Evolutionary conservation across 2,888 invertebrate genomes (phyloP).

Genomic region (Tolmerus cingulatus): DNA sequence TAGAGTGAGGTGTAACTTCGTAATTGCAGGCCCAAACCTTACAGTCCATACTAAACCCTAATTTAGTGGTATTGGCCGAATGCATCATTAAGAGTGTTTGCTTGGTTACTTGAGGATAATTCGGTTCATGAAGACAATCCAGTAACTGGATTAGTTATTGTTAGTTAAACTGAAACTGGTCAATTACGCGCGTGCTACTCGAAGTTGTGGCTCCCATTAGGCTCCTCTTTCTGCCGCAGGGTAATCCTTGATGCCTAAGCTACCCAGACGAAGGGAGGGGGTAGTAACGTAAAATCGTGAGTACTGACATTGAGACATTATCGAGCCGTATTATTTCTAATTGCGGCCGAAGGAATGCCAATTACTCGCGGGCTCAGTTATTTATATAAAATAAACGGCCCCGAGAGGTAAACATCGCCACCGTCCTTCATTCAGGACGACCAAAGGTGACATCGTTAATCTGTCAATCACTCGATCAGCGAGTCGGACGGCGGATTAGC

Average conservation of each 20-base stretch:
- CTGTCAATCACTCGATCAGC: background rate
- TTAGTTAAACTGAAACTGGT: background rate
- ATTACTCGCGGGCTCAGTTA: background rate
- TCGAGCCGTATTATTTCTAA: background rate
- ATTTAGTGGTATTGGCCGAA: background rate
- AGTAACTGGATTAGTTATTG: no score
- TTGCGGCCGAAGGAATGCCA: background rate
- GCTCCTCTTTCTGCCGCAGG: background rate
- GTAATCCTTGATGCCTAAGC: background rate
- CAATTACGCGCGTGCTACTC: background rate
- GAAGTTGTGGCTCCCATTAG: background rate
- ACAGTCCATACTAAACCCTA: background rate
- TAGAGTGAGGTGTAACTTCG: background rate
- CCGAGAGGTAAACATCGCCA: background rate
- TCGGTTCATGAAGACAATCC: background rate
- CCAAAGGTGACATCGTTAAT: background rate
- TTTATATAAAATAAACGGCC: conserved; percentile 1
- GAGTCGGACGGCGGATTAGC: background rate
- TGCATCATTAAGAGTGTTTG: background rate
- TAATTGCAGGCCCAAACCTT: background rate
- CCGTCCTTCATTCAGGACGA: background rate
- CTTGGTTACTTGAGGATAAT: background rate
- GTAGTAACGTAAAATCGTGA: background rate
- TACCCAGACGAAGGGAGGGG: background rate
- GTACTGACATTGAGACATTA: background rate